Evolutionary conservation across 2,797 vertebrate genomes (phyloP), one percentile per base, ranked within the genome.

Genomic region (Gymnocypris eckloni): DNA sequence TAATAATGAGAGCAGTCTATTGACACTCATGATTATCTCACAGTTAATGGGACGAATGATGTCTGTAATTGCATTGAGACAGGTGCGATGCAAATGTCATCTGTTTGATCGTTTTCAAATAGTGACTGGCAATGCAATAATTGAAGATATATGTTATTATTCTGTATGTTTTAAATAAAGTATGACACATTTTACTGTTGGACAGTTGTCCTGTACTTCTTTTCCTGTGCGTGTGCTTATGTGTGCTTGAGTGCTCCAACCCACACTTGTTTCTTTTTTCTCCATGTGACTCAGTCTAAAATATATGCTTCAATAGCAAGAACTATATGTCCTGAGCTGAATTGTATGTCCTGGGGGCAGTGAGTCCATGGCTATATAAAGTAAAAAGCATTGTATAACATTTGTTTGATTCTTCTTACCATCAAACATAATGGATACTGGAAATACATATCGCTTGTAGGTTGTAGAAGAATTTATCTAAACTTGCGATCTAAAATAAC

Each of bases 1-100:
- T 43, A 81, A 73, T 81, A 86, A 86, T 86, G 79, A 81, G 84
- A 81, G 56, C 84, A 71, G 66, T 79, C 67, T 59, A 71, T 72
- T 79, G 64, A 71, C 52, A 61, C 43, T 85, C 54, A 48, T 83
- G 71, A 76, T 66, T 50, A 52, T 85, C 67, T 71, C 20, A 66
- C 56, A 73, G 56, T 86, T 81, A 86, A 81, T 86, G 59, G 83
- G 83, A 69, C 73, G 45, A 67, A 76, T 61, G 20, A 81, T 61
- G 69, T 75, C 48, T 67, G 70, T 81, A 71, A 70, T 59, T 79
- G 83, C 52, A 85, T 39, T 72, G 43, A 75, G 33, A 73, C 28
- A 33, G 70, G 70, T 80, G 45, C 22, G 70, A 81, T 80, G 16
- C 41, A 86, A 64, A 64, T 50, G 43, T 18, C 43, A 85, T 37